Evolutionary conservation across 2,797 vertebrate genomes (phyloP), one percentile per base, ranked within the genome.

Genomic region (Crocodylus rhombifer): DNA sequence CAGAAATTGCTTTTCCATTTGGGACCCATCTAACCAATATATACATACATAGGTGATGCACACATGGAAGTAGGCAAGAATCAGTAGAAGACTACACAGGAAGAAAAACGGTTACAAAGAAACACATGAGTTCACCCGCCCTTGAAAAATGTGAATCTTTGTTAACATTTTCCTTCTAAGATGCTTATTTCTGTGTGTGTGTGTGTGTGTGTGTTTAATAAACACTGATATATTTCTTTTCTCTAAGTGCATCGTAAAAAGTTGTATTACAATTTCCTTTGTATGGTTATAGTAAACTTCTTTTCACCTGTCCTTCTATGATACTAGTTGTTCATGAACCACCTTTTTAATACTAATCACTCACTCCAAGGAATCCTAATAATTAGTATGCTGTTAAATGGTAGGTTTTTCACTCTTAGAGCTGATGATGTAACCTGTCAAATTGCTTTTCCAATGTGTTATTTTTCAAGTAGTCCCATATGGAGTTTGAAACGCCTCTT

Each of bases 141-240:
- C 84, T 76, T 90, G 87, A 96, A 95, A 93, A 95, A 86, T 85
- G 82, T 89, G 91, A 90, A 87, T 94, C 86, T 90, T 80, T 71
- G 93, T 57, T 77, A 90, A 91, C 65, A 90, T 92, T 80, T 82
- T 88, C 75, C 86, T 77, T 84, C 82, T 95, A 93, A 93, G 91
- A 88, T 86, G 86, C 87, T 93, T 93, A 87, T 83, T 92, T 95
- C 83, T 51, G 10, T 51, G 42, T 7, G 6, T 42, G 42, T 42
- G 8, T 42, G 8, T 42, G 42, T 42, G 10, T 42, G 10, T 42
- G 42, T 88, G 93, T 89, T 88, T 88, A 93, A 87, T 73, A 75
- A 84, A 74, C 71, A 64, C 60, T n/a, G 86, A 92, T 80, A 64
- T 7, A 56, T 82, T 92, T 2, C 12, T 76, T 51, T 51, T 92